Evolutionary conservation across 1,140 invertebrate species (phyloP).

Genomic region (Diabrotica virgifera): DNA sequence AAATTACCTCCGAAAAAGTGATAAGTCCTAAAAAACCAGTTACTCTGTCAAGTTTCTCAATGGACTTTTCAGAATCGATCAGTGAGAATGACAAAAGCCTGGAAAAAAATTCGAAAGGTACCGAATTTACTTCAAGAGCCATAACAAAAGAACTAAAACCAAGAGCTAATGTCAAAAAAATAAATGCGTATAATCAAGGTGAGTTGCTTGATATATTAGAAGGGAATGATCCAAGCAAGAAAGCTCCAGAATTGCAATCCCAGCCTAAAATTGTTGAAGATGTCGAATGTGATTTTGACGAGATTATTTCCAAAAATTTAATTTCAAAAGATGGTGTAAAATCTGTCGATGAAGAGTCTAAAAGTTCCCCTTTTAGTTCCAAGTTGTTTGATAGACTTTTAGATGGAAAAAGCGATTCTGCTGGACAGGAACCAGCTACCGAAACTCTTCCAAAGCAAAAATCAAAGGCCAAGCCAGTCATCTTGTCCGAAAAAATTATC

Average conservation of each 20-base stretch:
- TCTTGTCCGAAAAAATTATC: constrained; percentile 46
- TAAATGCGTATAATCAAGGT: constrained; percentile 21
- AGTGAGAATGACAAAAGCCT: constrained; percentile 12
- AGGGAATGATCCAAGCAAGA: constrained; percentile 27
- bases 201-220: constrained; percentile 32
- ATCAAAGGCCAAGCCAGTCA: constrained; percentile 36
- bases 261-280: constrained; percentile 22
- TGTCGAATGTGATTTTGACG: constrained; percentile 37
- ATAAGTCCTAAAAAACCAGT: constrained; percentile 35
- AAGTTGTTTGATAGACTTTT: constrained; percentile 34
- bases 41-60: constrained; percentile 38
- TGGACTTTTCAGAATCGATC: constrained; percentile 38
- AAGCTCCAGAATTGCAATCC: constrained; percentile 14
- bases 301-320: constrained; percentile 38
- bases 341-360: constrained; percentile 16
- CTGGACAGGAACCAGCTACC: neutral
- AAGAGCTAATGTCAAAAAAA: constrained; percentile 9
- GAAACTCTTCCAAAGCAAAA: neutral
- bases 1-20: constrained; percentile 39
- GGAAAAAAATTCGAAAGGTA: constrained; percentile 15
- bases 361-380: constrained; percentile 23
- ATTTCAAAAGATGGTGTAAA: constrained; percentile 25
- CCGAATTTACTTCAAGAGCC: constrained; percentile 27
- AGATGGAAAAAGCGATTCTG: constrained; percentile 12
- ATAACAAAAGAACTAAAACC: constrained; percentile 25